Base-by-base conservation (phyloP, 1,140 invertebrate genomes). In the Drosophila nannoptera region DNA sequence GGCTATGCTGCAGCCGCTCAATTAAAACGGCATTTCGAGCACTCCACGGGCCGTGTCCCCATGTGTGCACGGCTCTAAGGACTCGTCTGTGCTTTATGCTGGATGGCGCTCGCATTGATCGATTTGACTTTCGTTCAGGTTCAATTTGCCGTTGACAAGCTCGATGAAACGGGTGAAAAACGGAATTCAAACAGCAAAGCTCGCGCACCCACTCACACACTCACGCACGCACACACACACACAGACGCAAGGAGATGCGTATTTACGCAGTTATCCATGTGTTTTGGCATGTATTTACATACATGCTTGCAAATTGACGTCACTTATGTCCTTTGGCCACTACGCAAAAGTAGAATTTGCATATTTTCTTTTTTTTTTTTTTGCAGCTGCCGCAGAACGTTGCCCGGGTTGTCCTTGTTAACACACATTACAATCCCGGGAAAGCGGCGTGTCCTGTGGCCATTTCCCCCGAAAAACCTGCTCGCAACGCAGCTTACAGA, bases 21-120 rank as follows among this genome's bases (percentile, higher is more conserved):
- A 84, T 83, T 83, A 78, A 84, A 83, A 84, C 42, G 62, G 55
- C 58, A 76, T 84, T 83, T 78, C 53, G 50, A 76, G 80, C 66
- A 62, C 38, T 65, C 53, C 14, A 14, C 16, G 16, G 32, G 14
- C 33, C 52, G 38, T 38, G 52, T 60, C 43, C 33, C 54, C 35
- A n/a, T 12, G 32, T 50, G 31, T 4, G 36, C 16, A 56, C 32
- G 40, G 31, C 48, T 55, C 69, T 73, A 78, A 84, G 67, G 78
- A 76, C 70, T 74, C 56, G 61, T 36, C 40, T 67, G 72, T 75
- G 72, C 70, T 55, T 40, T 56, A 33, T 52, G 53, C 38, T 74
- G 60, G 40, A 12, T 14, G 22, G 22, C 22, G 22, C 48, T 16
- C 40, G 8, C 58, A 65, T 69, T 77, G 71, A 82, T 82, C 64